Conservation (phyloP, 2,888 invertebrate genomes). For the Siphlonurus alternatus region DNA sequence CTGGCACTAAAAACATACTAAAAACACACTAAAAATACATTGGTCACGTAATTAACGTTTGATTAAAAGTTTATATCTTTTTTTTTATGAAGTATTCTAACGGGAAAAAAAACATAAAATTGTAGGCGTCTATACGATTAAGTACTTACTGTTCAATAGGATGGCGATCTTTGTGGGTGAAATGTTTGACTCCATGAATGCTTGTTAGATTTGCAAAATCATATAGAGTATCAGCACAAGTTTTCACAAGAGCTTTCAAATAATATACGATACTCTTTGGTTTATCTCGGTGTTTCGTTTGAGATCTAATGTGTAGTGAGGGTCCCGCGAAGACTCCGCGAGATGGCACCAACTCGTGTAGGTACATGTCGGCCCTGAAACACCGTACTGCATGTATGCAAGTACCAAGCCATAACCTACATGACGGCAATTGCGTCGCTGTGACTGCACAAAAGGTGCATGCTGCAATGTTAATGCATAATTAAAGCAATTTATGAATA, state of each 20-base stretch:
- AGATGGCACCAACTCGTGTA: neutral
- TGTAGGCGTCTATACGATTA: neutral
- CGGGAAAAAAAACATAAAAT: neutral
- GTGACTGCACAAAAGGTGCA: too few species aligned
- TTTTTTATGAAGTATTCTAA: neutral
- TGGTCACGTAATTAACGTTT: neutral
- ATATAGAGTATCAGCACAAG: neutral
- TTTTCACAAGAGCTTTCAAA: neutral
- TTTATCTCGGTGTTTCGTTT: neutral
- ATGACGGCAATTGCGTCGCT: too few species aligned
- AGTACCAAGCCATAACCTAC: too few species aligned
- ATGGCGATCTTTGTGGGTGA: neutral
- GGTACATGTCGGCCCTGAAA: too few species aligned
- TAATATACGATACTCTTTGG: neutral
- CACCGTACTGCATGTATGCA: too few species aligned
- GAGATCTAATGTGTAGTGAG: neutral
- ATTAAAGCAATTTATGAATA: too few species aligned
- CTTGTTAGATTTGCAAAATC: neutral
- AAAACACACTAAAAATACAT: neutral
- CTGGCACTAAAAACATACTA: neutral
- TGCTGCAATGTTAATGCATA: too few species aligned
- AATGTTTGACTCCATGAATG: neutral
- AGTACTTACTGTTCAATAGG: neutral
- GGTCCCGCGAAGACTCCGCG: neutral
- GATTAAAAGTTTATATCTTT: slow-evolving; percentile 1